Evolutionary conservation across 2,888 invertebrate species (phyloP).

Genomic region (Agrochola macilenta): DNA sequence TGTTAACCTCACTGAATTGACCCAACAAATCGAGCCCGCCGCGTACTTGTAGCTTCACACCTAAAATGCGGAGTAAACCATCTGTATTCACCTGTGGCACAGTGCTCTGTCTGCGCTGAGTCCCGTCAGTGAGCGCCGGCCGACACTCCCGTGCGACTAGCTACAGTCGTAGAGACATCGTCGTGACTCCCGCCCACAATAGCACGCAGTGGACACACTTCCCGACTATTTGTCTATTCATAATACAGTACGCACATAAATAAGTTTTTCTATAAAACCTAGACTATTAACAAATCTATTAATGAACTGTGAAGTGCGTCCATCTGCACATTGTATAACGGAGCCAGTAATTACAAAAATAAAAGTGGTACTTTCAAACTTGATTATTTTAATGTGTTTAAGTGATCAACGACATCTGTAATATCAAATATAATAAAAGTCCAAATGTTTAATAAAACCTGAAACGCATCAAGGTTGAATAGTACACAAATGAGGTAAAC

Average conservation of each 20-base stretch:
- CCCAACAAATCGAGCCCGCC: too few species aligned
- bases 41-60: too few species aligned
- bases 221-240: background rate
- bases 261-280: background rate
- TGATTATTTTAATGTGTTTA: constrained; percentile 4
- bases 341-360: background rate
- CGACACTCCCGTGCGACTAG: background rate
- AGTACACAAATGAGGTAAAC: constrained; percentile 2
- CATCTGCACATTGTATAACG: constrained; percentile 12
- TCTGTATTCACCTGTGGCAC: too few species aligned
- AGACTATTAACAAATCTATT: background rate
- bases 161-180: background rate
- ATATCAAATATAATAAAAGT: background rate
- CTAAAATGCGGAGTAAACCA: too few species aligned
- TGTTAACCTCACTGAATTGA: too few species aligned
- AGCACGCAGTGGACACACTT: background rate
- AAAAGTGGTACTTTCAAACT: constrained; percentile 14
- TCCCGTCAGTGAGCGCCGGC: too few species aligned
- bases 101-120: too few species aligned
- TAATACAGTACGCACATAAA: background rate
- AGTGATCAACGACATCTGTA: background rate
- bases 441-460: background rate
- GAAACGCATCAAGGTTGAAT: constrained; percentile 37
- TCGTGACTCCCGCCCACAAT: constrained; percentile 3
- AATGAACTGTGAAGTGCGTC: background rate